These are phyloP conservation scores for Pteruthius melanotis DNA, from an alignment of 2,113 vertebrate species.

Conservation along the genomic window DNA sequence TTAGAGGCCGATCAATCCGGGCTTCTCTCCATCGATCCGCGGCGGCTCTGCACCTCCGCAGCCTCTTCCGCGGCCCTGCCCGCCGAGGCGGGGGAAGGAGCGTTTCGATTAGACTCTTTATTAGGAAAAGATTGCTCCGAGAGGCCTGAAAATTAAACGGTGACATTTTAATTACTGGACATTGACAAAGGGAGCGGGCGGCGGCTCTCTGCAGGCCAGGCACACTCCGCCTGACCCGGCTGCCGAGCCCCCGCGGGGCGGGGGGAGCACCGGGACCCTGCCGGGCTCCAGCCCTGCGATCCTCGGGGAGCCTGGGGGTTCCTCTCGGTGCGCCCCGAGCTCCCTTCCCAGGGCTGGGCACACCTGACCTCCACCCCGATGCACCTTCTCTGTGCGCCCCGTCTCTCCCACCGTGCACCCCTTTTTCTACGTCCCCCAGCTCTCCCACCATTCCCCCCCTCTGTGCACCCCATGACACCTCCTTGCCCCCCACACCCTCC, in stretches of 20 bases:
- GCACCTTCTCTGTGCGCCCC: neutral
- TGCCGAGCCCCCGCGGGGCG: conserved; percentile 67
- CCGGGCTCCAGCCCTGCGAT: neutral
- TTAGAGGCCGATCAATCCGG: conserved; percentile 89
- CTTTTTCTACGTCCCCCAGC: accelerated
- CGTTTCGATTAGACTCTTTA: conserved; percentile 88
- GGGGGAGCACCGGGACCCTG: neutral
- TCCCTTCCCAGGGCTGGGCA: neutral
- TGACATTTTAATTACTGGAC: conserved; percentile 97
- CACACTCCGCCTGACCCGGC: conserved; percentile 61
- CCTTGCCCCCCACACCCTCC: too few species aligned
- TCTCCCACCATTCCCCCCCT: neutral
- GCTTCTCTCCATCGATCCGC: conserved; percentile 83
- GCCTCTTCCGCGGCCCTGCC: conserved; percentile 72
- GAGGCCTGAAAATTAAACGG: conserved; percentile 87
- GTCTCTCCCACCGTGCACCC: neutral
- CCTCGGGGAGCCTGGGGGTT: neutral
- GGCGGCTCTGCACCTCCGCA: conserved; percentile 56
- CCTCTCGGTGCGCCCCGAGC: neutral
- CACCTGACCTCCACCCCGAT: accelerated
- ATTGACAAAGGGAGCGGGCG: conserved; percentile 84
- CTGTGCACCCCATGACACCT: too few species aligned
- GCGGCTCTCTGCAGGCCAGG: conserved; percentile 70
- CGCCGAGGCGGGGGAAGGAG: conserved; percentile 66
- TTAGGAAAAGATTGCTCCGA: conserved; percentile 84